phyloP scores from a whole-genome alignment of 92 coral and sea anemone genomes.

The Isaurus tuberculatus region DNA sequence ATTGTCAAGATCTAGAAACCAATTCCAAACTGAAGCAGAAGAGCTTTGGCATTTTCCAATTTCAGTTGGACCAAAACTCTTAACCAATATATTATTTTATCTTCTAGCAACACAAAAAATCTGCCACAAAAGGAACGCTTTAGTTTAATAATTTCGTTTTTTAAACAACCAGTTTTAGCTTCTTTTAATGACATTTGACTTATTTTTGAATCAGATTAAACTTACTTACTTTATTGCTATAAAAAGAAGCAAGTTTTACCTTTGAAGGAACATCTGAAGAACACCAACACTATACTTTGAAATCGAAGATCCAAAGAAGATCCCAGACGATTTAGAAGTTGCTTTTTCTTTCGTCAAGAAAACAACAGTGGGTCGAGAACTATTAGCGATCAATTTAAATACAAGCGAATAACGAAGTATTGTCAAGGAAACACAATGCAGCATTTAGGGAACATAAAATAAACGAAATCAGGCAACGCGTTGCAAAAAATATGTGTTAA shows the following conservation, averaged over 20 bases:
- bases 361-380: slow-evolving; percentile 14
- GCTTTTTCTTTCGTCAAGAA: background rate
- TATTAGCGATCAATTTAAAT: slow-evolving; percentile 15
- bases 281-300: background rate
- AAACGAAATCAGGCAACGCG: background rate
- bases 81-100: no score
- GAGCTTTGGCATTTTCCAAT: no score
- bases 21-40: no score
- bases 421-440: background rate
- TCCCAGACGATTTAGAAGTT: background rate
- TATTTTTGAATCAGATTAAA: no score
- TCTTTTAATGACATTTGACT: background rate
- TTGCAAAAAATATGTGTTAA: background rate
- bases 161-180: background rate
- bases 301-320: background rate
- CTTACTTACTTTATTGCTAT: no score
- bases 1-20: no score
- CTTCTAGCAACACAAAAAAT: no score
- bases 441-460: background rate
- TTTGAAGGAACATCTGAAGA: background rate
- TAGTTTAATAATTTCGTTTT: slow-evolving; percentile 2
- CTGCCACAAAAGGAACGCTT: background rate
- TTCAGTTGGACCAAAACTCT: no score
- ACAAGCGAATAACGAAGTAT: slow-evolving; percentile 13
- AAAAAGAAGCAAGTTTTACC: background rate